Conservation (phyloP, 2,888 invertebrate genomes). For the Anoncus sp. region DNA sequence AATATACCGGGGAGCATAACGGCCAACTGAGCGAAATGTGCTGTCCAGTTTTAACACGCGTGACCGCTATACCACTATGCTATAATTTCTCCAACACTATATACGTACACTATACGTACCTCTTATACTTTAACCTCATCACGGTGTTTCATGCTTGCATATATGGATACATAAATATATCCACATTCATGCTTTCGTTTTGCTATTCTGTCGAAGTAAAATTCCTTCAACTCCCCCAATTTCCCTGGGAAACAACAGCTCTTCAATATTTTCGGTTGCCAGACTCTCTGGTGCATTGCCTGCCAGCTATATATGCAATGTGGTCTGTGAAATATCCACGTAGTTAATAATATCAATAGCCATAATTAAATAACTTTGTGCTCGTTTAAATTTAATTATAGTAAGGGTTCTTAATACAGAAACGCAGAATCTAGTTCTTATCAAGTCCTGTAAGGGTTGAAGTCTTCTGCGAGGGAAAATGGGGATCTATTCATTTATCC, state of each 20-base stretch:
- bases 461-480: neutral
- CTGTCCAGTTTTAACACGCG: conserved; percentile 72
- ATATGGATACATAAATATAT: neutral
- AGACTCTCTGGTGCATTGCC: neutral
- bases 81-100: conserved; percentile 14
- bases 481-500: neutral
- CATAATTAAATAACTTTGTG: neutral
- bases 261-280: neutral
- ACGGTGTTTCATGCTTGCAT: conserved; percentile 11
- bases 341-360: too few species aligned
- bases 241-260: neutral
- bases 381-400: neutral
- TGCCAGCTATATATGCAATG: neutral
- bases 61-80: conserved; percentile 42
- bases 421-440: neutral
- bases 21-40: conserved; percentile 64
- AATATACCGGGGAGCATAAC: conserved; percentile 22
- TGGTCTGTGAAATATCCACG: too few species aligned
- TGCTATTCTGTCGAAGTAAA: neutral
- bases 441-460: neutral
- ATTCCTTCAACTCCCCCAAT: neutral
- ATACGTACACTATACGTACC: neutral
- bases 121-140: conserved; percentile 26
- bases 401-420: neutral
- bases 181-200: conserved; percentile 5